Evolutionary conservation across 2,113 vertebrate species (phyloP).

Genomic region (Cheirogaleus medius): DNA sequence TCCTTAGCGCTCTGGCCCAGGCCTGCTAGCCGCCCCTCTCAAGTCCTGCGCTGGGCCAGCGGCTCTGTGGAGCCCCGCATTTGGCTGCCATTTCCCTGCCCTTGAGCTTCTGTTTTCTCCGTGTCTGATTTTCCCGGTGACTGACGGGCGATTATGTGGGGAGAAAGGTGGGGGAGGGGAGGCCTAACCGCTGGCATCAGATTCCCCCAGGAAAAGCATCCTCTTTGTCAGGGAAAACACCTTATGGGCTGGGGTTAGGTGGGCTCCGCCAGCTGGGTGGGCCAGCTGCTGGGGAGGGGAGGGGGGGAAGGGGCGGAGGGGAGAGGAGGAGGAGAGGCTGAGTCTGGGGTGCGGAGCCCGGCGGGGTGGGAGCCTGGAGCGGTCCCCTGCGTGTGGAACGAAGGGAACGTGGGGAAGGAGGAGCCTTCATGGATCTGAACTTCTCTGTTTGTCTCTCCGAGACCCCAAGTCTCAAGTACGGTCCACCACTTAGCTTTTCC

Average conservation of each 20-base stretch:
- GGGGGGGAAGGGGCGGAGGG: accelerated
- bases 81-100: background rate
- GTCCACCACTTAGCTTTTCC: accelerated
- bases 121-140: background rate
- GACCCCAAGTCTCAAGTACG: background rate
- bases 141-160: background rate
- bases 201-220: background rate
- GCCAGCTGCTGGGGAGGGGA: background rate
- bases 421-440: background rate
- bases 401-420: accelerated
- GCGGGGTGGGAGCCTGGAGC: background rate
- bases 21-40: background rate
- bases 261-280: background rate
- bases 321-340: background rate
- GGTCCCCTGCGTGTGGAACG: too few species aligned
- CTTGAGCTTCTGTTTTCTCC: background rate
- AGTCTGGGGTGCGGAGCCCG: accelerated
- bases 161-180: background rate
- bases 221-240: background rate
- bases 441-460: background rate
- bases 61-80: background rate
- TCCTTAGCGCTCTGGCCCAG: background rate
- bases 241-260: background rate
- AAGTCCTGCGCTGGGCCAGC: background rate
- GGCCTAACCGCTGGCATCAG: background rate